Conservation (phyloP, 1,140 invertebrate species). For the Danaus melanippus region DNA sequence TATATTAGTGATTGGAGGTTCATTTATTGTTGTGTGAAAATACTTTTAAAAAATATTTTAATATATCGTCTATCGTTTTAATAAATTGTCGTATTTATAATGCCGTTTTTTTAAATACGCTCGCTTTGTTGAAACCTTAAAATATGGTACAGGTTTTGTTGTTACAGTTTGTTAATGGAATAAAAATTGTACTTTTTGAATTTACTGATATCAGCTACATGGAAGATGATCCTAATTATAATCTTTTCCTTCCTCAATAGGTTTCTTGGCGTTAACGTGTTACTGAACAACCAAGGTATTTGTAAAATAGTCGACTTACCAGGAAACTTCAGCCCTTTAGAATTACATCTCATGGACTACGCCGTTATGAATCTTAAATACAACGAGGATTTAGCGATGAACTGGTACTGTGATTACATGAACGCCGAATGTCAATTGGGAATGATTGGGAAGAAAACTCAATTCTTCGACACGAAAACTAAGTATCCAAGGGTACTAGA, state of each 20-base stretch:
- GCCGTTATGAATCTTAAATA: slow-evolving; percentile 18
- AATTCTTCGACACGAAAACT: slow-evolving; percentile 15
- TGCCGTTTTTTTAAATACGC: too few relatives aligned
- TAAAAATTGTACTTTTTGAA: too few relatives aligned
- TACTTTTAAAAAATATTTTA: too few relatives aligned
- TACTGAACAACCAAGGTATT: slow-evolving; percentile 38
- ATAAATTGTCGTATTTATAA: too few relatives aligned
- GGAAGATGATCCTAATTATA: background rate
- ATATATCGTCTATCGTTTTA: too few relatives aligned
- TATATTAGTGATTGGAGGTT: too few relatives aligned
- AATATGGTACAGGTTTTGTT: too few relatives aligned
- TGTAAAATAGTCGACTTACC: slow-evolving; percentile 39
- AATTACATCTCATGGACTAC: slow-evolving; percentile 29
- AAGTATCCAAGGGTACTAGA: background rate
- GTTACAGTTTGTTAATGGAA: too few relatives aligned
- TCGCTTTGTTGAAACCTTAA: too few relatives aligned
- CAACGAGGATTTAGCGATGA: slow-evolving; percentile 25
- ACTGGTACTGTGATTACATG: slow-evolving; percentile 27
- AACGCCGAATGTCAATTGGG: slow-evolving; percentile 7
- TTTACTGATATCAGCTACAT: too few relatives aligned
- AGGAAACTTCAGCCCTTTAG: slow-evolving; percentile 18
- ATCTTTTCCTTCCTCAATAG: slow-evolving; percentile 23
- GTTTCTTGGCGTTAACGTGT: slow-evolving; percentile 32
- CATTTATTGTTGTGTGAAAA: too few relatives aligned
- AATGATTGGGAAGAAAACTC: slow-evolving; percentile 18